A percentile compares a stretch with the other conserved stretches of the same genome.
These are phyloP conservation scores for Cynopterus brachyotis DNA, from an alignment of 2,113 vertebrate species.

Conservation along the genomic window DNA sequence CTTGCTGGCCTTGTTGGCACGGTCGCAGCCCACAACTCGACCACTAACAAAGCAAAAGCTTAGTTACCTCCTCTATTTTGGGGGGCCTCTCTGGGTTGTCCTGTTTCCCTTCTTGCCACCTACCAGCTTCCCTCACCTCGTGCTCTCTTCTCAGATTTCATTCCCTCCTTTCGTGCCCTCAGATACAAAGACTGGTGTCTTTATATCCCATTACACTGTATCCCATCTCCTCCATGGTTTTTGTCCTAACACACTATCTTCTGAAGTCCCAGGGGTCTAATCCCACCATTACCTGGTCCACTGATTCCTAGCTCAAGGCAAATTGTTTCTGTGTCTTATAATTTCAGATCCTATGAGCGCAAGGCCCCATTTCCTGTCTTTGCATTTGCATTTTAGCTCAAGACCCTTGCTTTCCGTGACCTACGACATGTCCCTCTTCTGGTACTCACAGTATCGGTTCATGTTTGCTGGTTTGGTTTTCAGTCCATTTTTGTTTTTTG, in stretches of 20 bases:
- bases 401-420: neutral
- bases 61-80: neutral
- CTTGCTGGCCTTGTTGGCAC: neutral
- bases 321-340: neutral
- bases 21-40: neutral
- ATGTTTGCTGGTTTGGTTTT: slow-evolving; percentile 32
- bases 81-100: neutral
- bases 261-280: neutral
- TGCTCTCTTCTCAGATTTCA: neutral
- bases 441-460: neutral
- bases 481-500: slow-evolving; percentile 44
- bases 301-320: neutral
- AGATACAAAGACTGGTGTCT: neutral
- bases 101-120: neutral
- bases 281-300: neutral
- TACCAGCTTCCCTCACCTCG: neutral
- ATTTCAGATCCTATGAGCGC: neutral
- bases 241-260: neutral
- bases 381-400: neutral
- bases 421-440: neutral
- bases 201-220: neutral
- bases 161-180: neutral
- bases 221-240: neutral
- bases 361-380: neutral
- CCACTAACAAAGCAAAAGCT: neutral